Conservation (phyloP, 2,888 invertebrate genomes). For the Lasioglossum malachurum region DNA sequence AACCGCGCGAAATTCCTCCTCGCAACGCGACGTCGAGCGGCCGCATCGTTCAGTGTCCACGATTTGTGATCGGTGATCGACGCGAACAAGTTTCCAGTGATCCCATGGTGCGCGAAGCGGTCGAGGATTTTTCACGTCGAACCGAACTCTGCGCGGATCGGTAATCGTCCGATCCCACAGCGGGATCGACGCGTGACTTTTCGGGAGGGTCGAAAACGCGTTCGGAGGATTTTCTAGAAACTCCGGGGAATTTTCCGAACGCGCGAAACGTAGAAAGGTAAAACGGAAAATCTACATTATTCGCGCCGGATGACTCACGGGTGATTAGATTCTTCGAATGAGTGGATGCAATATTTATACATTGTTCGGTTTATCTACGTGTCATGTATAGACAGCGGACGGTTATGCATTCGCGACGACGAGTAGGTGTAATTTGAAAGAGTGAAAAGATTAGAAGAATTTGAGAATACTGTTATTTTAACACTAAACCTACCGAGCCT, state of each 20-base stretch:
- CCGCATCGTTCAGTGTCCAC: background rate
- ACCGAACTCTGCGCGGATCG: background rate
- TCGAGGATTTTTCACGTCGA: background rate
- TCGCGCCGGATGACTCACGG: too few relatives aligned
- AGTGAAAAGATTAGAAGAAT: too few relatives aligned
- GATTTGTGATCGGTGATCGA: background rate
- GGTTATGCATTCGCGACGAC: too few relatives aligned
- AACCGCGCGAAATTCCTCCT: constrained; percentile 32
- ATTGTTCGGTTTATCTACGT: too few relatives aligned
- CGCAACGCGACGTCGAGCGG: background rate
- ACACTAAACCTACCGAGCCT: too few relatives aligned
- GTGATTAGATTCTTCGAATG: background rate
- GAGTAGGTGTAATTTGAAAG: too few relatives aligned
- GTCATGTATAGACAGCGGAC: too few relatives aligned
- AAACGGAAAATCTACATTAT: background rate
- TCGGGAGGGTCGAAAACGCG: background rate
- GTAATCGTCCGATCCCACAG: background rate
- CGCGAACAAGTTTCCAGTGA: background rate
- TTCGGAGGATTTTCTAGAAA: background rate
- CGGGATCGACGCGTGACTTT: background rate
- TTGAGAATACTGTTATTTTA: too few relatives aligned
- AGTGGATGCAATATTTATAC: background rate
- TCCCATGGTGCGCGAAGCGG: background rate
- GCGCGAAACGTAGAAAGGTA: background rate
- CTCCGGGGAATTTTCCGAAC: background rate